Percentiles rank a stretch among this genome's conserved stretches.
Evolutionary conservation across 2,113 vertebrate genomes (phyloP).

Genomic region (Loxodonta africana): DNA sequence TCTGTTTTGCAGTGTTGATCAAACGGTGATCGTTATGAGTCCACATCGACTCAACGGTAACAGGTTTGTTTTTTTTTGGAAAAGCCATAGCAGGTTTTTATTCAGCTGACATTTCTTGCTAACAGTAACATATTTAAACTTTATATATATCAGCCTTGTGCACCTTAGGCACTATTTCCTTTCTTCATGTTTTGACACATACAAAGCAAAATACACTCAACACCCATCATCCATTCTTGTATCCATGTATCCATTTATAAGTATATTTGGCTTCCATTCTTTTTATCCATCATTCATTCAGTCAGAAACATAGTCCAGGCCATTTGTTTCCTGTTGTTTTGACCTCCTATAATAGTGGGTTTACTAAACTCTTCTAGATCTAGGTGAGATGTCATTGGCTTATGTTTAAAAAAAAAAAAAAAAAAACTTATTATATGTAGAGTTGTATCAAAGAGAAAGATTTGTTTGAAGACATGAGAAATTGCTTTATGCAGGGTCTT

Average conservation of each 20-base stretch:
- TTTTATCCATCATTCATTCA: neutral
- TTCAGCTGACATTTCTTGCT: neutral
- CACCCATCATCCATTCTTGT: neutral
- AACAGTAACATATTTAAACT: neutral
- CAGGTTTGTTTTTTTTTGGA: too few species aligned
- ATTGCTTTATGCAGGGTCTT: neutral
- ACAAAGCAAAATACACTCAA: neutral
- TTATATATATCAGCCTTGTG: neutral
- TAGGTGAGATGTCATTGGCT: neutral
- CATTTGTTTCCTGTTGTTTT: neutral
- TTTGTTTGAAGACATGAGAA: neutral
- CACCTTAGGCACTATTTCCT: neutral
- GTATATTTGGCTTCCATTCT: neutral
- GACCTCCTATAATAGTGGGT: neutral
- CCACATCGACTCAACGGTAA: too few species aligned
- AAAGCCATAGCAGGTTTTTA: neutral
- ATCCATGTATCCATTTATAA: neutral
- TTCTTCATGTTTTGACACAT: neutral
- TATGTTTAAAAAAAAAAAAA: neutral
- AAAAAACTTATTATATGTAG: neutral
- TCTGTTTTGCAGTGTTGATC: neutral
- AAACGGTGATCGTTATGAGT: neutral
- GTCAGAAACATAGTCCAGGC: neutral
- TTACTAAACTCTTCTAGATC: neutral
- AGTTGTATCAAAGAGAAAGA: neutral